Percentiles rank a stretch among this genome's conserved stretches.
Evolutionary conservation across 2,888 invertebrate species (phyloP).

Genomic region (Andrena haemorrhoa): DNA sequence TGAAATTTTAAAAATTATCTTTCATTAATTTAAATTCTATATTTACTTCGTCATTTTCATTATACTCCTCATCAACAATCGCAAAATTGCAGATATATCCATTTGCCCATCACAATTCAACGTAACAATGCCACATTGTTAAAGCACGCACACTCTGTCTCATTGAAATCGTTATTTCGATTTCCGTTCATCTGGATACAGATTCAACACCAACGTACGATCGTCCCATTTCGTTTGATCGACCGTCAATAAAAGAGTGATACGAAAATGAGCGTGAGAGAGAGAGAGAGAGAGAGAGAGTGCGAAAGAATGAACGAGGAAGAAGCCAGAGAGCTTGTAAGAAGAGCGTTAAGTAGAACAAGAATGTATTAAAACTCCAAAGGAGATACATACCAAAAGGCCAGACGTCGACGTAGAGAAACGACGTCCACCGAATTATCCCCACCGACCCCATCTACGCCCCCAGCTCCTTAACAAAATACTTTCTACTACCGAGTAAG

Average conservation of each 20-base stretch:
- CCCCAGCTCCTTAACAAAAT: slow-evolving; percentile 50
- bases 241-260: background rate
- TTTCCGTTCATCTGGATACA: background rate
- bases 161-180: background rate
- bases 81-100: too few relatives aligned
- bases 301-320: slow-evolving; percentile 16
- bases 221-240: background rate
- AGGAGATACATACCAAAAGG: slow-evolving; percentile 21
- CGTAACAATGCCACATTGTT: too few relatives aligned
- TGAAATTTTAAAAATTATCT: too few relatives aligned
- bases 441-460: slow-evolving; percentile 7
- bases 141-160: too few relatives aligned
- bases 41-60: too few relatives aligned
- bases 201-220: background rate
- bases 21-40: too few relatives aligned
- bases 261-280: slow-evolving; percentile 5
- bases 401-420: slow-evolving; percentile 46
- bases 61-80: too few relatives aligned
- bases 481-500: slow-evolving; percentile 71
- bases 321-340: slow-evolving; percentile 20
- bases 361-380: slow-evolving; percentile 51
- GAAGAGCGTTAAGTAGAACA: slow-evolving; percentile 58
- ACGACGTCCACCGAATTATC: slow-evolving; percentile 54
- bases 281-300: slow-evolving; percentile 24
- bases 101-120: too few relatives aligned